phyloP scores from a whole-genome alignment of 2,797 vertebrate genomes.

The Ceyx erithaca region DNA sequence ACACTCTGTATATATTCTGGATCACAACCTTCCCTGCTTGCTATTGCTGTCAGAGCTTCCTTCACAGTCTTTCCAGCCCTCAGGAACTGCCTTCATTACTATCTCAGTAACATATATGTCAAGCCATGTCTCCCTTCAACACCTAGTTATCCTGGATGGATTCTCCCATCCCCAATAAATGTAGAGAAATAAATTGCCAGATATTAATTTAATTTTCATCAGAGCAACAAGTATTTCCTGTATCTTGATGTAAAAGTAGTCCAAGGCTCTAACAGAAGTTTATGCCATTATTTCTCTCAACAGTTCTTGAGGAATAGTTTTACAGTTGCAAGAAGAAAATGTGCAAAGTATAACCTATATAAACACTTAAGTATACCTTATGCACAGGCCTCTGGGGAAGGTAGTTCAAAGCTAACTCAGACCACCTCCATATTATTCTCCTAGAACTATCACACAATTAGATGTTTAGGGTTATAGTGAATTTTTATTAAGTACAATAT shows the following conservation, averaged over 20 bases:
- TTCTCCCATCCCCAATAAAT: not conserved
- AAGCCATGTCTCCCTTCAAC: not conserved
- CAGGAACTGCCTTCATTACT: not conserved
- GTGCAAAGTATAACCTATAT: not conserved
- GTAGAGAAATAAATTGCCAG: not conserved
- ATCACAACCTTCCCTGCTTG: not conserved
- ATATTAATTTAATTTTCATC: not conserved
- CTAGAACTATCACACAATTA: not conserved
- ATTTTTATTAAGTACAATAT: not conserved
- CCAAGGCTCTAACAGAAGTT: not conserved
- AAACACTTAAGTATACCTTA: not conserved
- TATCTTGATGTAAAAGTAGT: not conserved
- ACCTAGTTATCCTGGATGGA: not conserved
- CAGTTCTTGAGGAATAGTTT: not conserved
- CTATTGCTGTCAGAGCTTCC: not conserved
- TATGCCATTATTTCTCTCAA: not conserved
- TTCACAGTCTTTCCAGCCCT: not conserved
- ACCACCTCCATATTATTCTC: not conserved
- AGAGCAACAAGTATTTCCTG: not conserved
- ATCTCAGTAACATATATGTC: not conserved
- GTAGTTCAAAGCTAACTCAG: not conserved
- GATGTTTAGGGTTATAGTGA: not conserved
- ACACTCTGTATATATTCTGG: not conserved
- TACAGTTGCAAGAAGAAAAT: not conserved
- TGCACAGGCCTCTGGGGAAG: not conserved